Evolutionary conservation across 2,113 vertebrate species (phyloP), one percentile per base, ranked within the genome.

Genomic region (Callocephalon fimbriatum): DNA sequence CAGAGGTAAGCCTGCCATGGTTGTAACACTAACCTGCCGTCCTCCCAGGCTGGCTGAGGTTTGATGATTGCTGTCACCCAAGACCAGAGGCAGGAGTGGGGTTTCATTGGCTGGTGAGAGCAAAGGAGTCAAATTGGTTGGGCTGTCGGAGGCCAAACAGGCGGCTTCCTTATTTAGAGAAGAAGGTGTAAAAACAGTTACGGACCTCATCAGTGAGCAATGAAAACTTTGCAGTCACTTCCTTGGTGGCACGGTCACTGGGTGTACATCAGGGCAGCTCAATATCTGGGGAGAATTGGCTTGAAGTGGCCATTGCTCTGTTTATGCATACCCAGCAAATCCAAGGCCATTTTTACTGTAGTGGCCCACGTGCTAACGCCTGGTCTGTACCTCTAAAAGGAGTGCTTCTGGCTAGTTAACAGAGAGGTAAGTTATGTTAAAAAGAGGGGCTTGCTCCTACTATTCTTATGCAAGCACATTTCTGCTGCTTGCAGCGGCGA

Each of bases 161-260:
- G 95, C 94, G 61, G 97, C 97, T 99, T 98, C 98, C 98, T 99
- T 99, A 99, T 99, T 99, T 99, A 99, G 98, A 99, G 94, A 97
- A 89, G 98, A 98, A 98, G 98, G 98, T 98, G 98, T 98, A 98
- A 99, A 99, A 99, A 98, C 95, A 98, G 98, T 97, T 91, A 96
- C 76, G 98, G 97, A 97, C 97, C 95, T 99, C 98, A 99, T 97
- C 97, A 97, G 97, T 40, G 92, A 98, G 98, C 98, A 98, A 98
- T 98, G 98, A 98, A 88, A 97, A 96, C 82, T 97, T 95, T 95
- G 94, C 95, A 90, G 94, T 79, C 91, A 93, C 96, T 98, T 98
- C 97, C 97, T 97, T 89, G 93, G 88, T 94, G 93, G 85, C 88
- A 97, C 48, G 63, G 91, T 97, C 63, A 8, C 90, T 56, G 90